These are phyloP conservation scores for Melanchra persicariae DNA, from an alignment of 2,888 invertebrate genomes.

Conservation along the genomic window DNA sequence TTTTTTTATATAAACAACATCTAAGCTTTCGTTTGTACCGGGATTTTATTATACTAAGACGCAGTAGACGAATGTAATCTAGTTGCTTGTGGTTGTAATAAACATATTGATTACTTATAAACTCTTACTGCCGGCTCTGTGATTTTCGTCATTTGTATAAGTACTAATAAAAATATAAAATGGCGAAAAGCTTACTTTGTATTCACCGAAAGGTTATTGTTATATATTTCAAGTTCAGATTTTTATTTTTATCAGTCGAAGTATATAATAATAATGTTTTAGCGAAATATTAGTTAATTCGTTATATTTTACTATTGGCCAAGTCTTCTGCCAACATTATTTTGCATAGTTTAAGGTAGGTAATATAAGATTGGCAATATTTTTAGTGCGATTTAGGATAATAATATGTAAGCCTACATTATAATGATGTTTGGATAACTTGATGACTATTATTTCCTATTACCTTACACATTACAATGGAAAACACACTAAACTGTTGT, in stretches of 20 bases:
- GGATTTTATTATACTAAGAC: constrained; percentile 1
- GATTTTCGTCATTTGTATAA: constrained; percentile 39
- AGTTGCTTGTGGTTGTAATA: background rate
- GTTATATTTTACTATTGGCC: constrained; percentile 30
- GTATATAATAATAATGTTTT: constrained; percentile 52
- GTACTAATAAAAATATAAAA: constrained; percentile 1
- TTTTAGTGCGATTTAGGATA: constrained; percentile 54
- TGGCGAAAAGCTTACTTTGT: constrained; percentile 16
- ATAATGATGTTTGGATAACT: constrained; percentile 51
- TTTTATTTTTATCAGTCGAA: constrained; percentile 24
- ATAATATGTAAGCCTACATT: constrained; percentile 62
- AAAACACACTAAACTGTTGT: background rate
- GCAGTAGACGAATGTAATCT: constrained; percentile 16
- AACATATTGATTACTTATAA: constrained; percentile 13
- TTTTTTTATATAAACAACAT: background rate
- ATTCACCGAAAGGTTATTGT: constrained; percentile 35
- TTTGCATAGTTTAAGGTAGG: constrained; percentile 51
- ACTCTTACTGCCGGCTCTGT: constrained; percentile 18
- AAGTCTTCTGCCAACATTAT: constrained; percentile 49
- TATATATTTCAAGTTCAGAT: constrained; percentile 29
- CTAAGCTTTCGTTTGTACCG: constrained; percentile 18
- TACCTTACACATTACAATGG: background rate
- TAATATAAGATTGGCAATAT: constrained; percentile 57
- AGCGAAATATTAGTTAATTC: constrained; percentile 4
- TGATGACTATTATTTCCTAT: constrained; percentile 36